Base-by-base conservation (phyloP, 2,888 invertebrate species). In the Acronicta aceris region DNA sequence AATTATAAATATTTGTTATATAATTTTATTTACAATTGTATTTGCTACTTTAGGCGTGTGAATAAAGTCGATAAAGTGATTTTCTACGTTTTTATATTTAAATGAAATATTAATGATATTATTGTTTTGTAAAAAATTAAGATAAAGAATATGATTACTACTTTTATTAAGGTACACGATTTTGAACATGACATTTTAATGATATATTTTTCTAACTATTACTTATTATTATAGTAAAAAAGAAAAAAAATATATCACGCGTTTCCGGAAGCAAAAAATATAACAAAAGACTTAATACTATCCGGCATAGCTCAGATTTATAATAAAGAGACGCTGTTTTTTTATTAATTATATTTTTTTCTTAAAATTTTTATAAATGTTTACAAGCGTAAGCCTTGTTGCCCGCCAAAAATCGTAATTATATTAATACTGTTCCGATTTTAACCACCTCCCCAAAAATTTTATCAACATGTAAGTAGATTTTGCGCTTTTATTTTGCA, bases 221-320 rank as follows among this genome's bases (percentile, higher is more conserved):
- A 50, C 38, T 61, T 51, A 71, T 66, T 71, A 78, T 61, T 76
- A 72, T 62, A 74, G 52, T 72, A 65, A 65, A 71, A 75, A 76
- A 65, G 12, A 51, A 63, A 74, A 6, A 65, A 61, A 69, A 72
- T 9, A 54, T 38, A 50, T 78, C 79, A 82, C 79, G 86, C 82
- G 82, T 83, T 82, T 79, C 82, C 82, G 70, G 84, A 85, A 88
- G 88, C 88, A 84, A 86, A 83, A 79, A 62, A 79, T 73, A 79
- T 71, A 65, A 62, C 79, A 76, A 81, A 71, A 76, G 81, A 82
- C 66, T 82, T 79, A 81, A 73, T 79, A 83, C 71, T 86, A 90
- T 90, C 94, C 94, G 92, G 92, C 93, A 83, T 93, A 92, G 92
- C 89, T 89, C 92, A 82, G 76, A 84, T 83, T 89, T 87, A 85